Percentiles rank a stretch among this genome's conserved stretches.
phyloP scores from a whole-genome alignment of 2,888 invertebrate species.

The Clusia tigrina region DNA sequence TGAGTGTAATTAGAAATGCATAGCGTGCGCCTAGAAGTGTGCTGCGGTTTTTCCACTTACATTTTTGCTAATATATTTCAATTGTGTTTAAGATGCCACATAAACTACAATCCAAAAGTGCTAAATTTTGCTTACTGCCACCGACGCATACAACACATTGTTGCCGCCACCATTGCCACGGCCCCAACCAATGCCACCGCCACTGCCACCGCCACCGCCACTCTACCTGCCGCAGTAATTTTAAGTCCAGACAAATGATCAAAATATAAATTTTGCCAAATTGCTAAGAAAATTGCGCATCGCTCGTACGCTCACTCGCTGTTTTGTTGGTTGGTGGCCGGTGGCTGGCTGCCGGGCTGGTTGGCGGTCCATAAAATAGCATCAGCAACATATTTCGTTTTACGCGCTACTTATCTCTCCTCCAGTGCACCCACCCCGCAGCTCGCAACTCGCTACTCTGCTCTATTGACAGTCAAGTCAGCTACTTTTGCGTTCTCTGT shows the following conservation, averaged over 20 bases:
- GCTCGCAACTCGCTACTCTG: not conserved
- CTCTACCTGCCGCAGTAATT: conserved; percentile 19
- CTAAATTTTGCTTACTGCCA: not conserved
- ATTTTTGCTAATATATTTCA: not conserved
- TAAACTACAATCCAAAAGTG: not conserved
- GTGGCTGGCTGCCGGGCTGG: conserved; percentile 15
- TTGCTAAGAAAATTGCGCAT: conserved; percentile 32
- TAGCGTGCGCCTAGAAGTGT: not conserved
- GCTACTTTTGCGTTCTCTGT: conserved; percentile 13
- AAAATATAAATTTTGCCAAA: conserved; percentile 34
- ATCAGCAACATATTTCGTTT: conserved; percentile 20
- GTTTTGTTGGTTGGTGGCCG: conserved; percentile 16
- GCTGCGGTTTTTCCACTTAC: not conserved
- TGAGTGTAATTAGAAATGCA: too few species aligned
- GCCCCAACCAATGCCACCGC: not conserved
- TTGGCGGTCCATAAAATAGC: conserved; percentile 28
- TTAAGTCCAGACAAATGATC: conserved; percentile 33
- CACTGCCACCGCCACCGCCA: not conserved
- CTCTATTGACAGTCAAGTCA: not conserved
- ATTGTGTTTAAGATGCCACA: not conserved
- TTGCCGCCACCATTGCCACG: not conserved
- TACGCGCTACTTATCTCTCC: not conserved
- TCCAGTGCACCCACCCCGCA: not conserved
- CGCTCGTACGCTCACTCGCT: not conserved
- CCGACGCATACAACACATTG: not conserved